Conservation (phyloP, 1,140 invertebrate species). For the Bombus superbus region DNA sequence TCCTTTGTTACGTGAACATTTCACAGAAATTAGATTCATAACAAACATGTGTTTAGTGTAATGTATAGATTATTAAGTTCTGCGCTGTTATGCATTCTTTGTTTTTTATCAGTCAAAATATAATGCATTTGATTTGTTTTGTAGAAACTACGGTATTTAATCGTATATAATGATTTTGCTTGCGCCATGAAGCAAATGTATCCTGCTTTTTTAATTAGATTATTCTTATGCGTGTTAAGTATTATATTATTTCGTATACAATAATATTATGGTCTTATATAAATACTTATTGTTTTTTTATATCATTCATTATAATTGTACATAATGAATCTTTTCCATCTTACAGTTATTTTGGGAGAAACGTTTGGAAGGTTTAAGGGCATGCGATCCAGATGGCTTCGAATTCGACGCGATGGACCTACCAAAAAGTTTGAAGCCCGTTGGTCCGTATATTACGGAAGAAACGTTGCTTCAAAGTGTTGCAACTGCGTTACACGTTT, state of each 20-base stretch:
- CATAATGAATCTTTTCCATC: neutral
- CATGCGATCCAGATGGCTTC: conserved; percentile 92
- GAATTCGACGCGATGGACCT: conserved; percentile 92
- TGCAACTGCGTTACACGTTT: conserved; percentile 92
- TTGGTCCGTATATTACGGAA: conserved; percentile 95
- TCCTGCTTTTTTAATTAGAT: conserved; percentile 29
- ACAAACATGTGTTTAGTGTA: neutral
- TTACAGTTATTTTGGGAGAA: conserved; percentile 98
- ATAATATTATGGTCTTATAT: neutral
- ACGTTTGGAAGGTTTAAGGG: conserved; percentile 94
- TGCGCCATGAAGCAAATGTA: conserved; percentile 11
- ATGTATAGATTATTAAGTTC: conserved; percentile 11
- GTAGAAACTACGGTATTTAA: conserved; percentile 1
- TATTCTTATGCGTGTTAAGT: conserved; percentile 12
- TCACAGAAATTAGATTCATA: neutral
- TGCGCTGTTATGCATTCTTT: neutral
- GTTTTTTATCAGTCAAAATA: neutral
- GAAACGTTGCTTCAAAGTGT: conserved; percentile 96
- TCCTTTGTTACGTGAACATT: neutral
- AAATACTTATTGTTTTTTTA: neutral
- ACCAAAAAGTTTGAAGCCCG: conserved; percentile 93
- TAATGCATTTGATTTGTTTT: neutral
- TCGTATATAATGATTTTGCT: conserved; percentile 12
- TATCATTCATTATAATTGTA: neutral
- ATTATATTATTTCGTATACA: neutral